Conservation (phyloP, 2,797 vertebrate species). For the Spinus pinus region DNA sequence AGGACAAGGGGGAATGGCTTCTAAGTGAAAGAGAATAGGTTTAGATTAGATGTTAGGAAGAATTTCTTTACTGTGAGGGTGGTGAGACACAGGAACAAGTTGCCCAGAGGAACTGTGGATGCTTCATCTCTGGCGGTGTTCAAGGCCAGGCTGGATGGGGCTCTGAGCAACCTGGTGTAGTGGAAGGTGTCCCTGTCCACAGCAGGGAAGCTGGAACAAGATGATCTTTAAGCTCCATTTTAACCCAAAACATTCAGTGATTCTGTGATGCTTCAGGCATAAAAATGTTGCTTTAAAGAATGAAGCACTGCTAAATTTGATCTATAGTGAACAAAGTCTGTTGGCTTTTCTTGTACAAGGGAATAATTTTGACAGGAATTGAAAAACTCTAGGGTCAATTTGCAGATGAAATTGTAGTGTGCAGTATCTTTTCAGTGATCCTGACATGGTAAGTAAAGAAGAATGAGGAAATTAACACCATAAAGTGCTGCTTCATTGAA, state of each 20-base stretch:
- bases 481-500: neutral
- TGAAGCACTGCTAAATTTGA: neutral
- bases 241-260: neutral
- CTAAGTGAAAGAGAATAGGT: neutral
- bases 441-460: neutral
- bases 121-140: neutral
- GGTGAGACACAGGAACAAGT: neutral
- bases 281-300: neutral
- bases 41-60: neutral
- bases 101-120: neutral
- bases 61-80: neutral
- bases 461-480: neutral
- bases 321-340: neutral
- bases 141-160: no score
- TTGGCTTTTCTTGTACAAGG: neutral
- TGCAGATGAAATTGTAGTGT: neutral
- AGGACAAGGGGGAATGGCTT: neutral
- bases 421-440: neutral
- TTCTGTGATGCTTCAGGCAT: neutral
- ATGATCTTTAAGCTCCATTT: neutral
- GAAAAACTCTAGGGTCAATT: neutral
- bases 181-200: neutral
- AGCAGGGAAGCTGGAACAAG: accelerated
- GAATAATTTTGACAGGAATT: neutral
- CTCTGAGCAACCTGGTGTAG: neutral